Percentiles rank a stretch among this genome's conserved stretches.
Conservation (phyloP, 2,113 vertebrate genomes). For the Triplophysa rosa region DNA sequence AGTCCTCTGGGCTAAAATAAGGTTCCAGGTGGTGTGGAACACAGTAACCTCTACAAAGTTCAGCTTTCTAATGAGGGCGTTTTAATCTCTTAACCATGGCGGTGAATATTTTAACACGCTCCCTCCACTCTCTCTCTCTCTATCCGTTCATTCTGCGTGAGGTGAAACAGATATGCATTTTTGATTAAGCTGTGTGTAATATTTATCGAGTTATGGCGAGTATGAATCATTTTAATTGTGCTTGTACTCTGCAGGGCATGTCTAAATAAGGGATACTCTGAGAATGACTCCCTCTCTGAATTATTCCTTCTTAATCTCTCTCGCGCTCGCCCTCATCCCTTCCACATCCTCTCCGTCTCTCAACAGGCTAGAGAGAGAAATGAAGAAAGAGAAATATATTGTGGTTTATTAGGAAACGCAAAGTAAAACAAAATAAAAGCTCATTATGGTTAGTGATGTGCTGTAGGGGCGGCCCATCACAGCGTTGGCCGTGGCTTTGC, state of each 20-base stretch:
- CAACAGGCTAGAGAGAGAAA: conserved; percentile 20
- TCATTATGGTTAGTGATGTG: conserved; percentile 48
- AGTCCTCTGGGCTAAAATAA: conserved; percentile 47
- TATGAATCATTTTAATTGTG: conserved; percentile 57
- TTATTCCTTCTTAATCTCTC: conserved; percentile 45
- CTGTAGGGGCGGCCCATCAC: conserved; percentile 29
- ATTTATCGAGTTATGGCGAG: conserved; percentile 55
- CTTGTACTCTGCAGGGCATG: conserved; percentile 54
- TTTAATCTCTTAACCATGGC: conserved; percentile 47
- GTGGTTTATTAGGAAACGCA: conserved; percentile 52
- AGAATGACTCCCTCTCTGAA: conserved; percentile 38
- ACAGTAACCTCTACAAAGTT: conserved; percentile 52
- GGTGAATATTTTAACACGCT: conserved; percentile 40
- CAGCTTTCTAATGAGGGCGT: conserved; percentile 53
- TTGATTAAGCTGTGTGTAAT: conserved; percentile 61
- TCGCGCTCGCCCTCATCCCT: conserved; percentile 11
- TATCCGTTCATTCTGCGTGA: conserved; percentile 21
- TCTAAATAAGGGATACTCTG: conserved; percentile 55
- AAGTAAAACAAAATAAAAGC: conserved; percentile 58
- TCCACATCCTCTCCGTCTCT: conserved; percentile 1
- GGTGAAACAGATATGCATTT: conserved; percentile 56
- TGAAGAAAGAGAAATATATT: conserved; percentile 36
- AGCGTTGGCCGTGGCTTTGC: conserved; percentile 42
- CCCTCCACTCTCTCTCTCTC: background rate
- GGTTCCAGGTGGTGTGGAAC: conserved; percentile 52